Evolutionary conservation across 2,888 invertebrate species (phyloP).

Genomic region (Eristalis tenax): DNA sequence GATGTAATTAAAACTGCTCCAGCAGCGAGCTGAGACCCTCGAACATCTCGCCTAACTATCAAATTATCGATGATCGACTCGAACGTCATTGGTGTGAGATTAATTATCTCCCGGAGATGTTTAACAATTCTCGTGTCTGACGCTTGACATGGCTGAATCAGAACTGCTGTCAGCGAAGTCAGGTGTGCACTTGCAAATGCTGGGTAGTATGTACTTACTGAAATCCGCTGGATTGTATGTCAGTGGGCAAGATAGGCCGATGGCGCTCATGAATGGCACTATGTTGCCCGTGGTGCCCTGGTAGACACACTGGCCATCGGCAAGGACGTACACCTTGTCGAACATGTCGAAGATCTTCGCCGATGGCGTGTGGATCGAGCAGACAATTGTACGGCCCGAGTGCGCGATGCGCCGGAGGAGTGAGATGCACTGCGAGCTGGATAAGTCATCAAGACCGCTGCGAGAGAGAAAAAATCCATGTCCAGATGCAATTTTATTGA

Average conservation of each 20-base stretch:
- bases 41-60: not conserved
- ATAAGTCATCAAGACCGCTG: constrained; percentile 95
- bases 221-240: constrained; percentile 99
- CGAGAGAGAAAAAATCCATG: constrained; percentile 60
- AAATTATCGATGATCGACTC: not conserved
- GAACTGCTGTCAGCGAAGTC: constrained; percentile 12
- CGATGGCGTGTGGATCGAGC: constrained; percentile 98
- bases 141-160: not conserved
- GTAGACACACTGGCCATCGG: constrained; percentile 94
- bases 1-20: not conserved
- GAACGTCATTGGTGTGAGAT: not conserved
- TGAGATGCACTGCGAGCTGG: constrained; percentile 93
- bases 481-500: not conserved
- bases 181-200: not conserved
- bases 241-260: constrained; percentile 92
- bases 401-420: constrained; percentile 92
- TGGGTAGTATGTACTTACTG: constrained; percentile 83
- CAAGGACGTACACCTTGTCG: constrained; percentile 94
- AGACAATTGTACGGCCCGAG: constrained; percentile 94
- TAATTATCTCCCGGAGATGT: not conserved
- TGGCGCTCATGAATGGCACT: constrained; percentile 89
- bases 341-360: constrained; percentile 95
- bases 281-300: constrained; percentile 90
- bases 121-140: not conserved
- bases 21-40: not conserved